These are phyloP conservation scores for Leucoma salicis DNA, from an alignment of 2,888 invertebrate species.

Conservation along the genomic window DNA sequence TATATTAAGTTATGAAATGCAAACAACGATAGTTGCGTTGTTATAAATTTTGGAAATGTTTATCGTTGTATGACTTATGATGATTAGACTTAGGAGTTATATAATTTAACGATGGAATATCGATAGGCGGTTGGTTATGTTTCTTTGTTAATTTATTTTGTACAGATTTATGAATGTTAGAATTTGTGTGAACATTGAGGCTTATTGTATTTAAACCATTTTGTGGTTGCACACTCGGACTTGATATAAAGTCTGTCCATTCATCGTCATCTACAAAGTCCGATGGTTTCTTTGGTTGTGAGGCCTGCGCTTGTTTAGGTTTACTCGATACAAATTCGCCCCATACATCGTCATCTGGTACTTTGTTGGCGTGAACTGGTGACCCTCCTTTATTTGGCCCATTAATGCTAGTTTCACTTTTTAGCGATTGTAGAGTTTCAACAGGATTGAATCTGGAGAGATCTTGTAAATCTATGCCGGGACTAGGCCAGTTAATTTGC, in stretches of 20 bases:
- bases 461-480: conserved; percentile 79
- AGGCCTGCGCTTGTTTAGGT: conserved; percentile 52
- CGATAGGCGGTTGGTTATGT: conserved; percentile 56
- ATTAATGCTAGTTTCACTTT: conserved; percentile 57
- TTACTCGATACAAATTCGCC: conserved; percentile 83
- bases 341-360: conserved; percentile 82
- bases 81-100: conserved; percentile 69
- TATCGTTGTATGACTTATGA: conserved; percentile 60
- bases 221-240: conserved; percentile 64
- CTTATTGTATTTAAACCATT: conserved; percentile 76
- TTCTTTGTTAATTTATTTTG: conserved; percentile 49
- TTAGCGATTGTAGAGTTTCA: conserved; percentile 69
- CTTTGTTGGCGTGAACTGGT: conserved; percentile 57
- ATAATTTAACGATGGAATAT: conserved; percentile 72
- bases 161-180: conserved; percentile 58
- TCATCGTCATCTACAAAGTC: conserved; percentile 68
- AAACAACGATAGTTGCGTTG: conserved; percentile 42
- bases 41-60: conserved; percentile 81
- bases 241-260: conserved; percentile 78
- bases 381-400: conserved; percentile 59
- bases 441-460: conserved; percentile 76
- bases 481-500: conserved; percentile 85
- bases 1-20: conserved; percentile 39
- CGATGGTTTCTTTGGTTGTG: conserved; percentile 46
- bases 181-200: conserved; percentile 71